These are phyloP conservation scores for Erebia epiphron DNA, from an alignment of 2,888 invertebrate genomes.

Conservation along the genomic window DNA sequence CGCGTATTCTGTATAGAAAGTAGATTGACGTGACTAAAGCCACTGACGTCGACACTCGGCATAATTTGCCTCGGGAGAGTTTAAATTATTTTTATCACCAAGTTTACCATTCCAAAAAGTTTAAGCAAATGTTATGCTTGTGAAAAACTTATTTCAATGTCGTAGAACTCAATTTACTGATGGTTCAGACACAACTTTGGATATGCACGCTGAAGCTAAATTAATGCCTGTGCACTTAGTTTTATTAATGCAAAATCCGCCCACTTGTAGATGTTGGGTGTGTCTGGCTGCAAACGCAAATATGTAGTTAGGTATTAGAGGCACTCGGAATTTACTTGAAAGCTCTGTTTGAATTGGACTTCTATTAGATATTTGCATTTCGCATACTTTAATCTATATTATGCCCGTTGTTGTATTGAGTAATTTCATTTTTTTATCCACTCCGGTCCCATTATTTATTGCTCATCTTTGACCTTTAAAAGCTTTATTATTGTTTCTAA, in stretches of 20 bases:
- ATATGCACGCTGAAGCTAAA: constrained; percentile 24
- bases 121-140: background rate
- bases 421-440: too few species aligned
- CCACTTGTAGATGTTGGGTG: constrained; percentile 32
- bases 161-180: background rate
- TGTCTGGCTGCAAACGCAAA: constrained; percentile 21
- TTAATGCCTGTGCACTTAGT: constrained; percentile 38
- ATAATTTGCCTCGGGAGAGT: background rate
- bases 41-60: background rate
- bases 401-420: too few species aligned
- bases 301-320: background rate
- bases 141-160: background rate
- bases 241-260: constrained; percentile 35
- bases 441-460: background rate
- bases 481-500: background rate
- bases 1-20: constrained; percentile 7
- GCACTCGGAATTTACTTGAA: background rate
- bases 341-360: background rate
- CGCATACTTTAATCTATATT: background rate
- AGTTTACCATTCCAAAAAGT: background rate
- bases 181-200: background rate
- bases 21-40: constrained; percentile 3
- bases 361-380: background rate
- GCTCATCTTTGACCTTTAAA: background rate
- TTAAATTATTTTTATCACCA: background rate